phyloP scores from a whole-genome alignment of 2,888 invertebrate species.

The Amiota communis region DNA sequence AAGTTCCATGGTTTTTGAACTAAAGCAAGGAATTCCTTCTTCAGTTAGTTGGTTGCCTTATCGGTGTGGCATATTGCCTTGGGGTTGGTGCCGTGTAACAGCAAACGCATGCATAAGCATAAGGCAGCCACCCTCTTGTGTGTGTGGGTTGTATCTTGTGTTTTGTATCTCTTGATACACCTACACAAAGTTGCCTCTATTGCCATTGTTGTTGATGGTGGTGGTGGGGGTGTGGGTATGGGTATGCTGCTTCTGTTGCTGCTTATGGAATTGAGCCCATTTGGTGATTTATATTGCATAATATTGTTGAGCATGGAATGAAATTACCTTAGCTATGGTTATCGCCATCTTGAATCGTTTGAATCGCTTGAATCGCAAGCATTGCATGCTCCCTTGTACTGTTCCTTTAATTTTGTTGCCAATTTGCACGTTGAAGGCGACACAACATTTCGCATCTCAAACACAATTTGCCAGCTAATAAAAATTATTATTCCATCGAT shows the following conservation, averaged over 20 bases:
- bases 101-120: not conserved
- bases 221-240: too few species aligned
- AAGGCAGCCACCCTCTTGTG: too few species aligned
- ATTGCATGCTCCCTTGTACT: not conserved
- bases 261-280: constrained; percentile 49
- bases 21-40: too few species aligned
- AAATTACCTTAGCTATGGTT: constrained; percentile 57
- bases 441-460: constrained; percentile 27
- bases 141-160: too few species aligned
- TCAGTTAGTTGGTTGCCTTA: too few species aligned
- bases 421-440: constrained; percentile 11
- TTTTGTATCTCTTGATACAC: too few species aligned
- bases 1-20: too few species aligned
- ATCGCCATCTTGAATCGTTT: constrained; percentile 50
- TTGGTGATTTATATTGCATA: constrained; percentile 71
- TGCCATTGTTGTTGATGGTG: too few species aligned
- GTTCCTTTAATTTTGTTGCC: not conserved
- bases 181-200: too few species aligned
- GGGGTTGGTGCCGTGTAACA: not conserved
- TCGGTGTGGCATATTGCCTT: not conserved
- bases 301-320: constrained; percentile 64
- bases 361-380: constrained; percentile 6
- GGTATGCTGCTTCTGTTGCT: too few species aligned
- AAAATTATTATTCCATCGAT: constrained; percentile 54
- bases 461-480: constrained; percentile 67